Conservation (phyloP, 2,888 invertebrate species). For the Euzophera pinguis region DNA sequence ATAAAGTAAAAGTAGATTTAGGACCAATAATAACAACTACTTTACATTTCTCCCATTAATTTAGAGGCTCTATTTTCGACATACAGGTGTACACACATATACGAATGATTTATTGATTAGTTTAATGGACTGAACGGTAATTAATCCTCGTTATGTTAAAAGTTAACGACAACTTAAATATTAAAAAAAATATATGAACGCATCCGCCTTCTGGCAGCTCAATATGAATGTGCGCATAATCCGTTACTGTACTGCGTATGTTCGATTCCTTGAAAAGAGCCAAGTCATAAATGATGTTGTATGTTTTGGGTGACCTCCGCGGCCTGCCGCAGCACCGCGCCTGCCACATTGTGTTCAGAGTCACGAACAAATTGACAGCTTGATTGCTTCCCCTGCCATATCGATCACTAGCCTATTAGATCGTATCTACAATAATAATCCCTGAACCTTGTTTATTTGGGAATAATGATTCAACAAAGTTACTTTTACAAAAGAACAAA, state of each 20-base stretch:
- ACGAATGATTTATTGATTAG: too few species aligned
- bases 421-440: slow-evolving; percentile 18
- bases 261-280: slow-evolving; percentile 6
- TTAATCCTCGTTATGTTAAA: too few species aligned
- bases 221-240: background rate
- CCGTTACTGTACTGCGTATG: background rate
- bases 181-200: background rate
- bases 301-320: slow-evolving; percentile 24
- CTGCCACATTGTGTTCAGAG: slow-evolving; percentile 21
- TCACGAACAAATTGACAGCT: slow-evolving; percentile 24
- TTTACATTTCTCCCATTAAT: too few species aligned
- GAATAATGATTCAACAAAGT: background rate
- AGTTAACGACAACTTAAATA: too few species aligned
- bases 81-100: too few species aligned
- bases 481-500: slow-evolving; percentile 28
- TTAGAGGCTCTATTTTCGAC: too few species aligned
- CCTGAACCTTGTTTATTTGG: slow-evolving; percentile 11
- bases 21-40: too few species aligned
- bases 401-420: slow-evolving; percentile 28
- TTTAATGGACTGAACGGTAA: too few species aligned
- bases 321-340: slow-evolving; percentile 22
- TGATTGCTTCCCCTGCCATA: slow-evolving; percentile 30
- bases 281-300: slow-evolving; percentile 15
- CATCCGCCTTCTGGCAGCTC: background rate
- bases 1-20: background rate